Evolutionary conservation across 2,888 invertebrate genomes (phyloP).

Genomic region (Apodemia mormo): DNA sequence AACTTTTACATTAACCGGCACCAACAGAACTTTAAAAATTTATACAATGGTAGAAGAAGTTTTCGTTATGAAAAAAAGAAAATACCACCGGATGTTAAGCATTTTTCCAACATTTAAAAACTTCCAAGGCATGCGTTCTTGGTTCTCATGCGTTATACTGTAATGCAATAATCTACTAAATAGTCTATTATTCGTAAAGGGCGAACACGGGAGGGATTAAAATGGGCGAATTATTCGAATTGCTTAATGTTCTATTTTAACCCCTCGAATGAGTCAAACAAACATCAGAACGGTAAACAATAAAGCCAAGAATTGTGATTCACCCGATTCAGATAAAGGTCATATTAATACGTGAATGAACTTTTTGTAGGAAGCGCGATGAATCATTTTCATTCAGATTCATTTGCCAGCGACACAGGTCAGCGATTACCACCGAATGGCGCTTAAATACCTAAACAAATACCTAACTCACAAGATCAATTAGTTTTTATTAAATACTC

Average conservation of each 20-base stretch:
- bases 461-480: not conserved
- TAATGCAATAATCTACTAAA: no score
- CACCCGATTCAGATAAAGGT: conserved; percentile 40
- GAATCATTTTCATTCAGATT: conserved; percentile 35
- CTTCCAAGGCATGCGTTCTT: no score
- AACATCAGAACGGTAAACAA: conserved; percentile 41
- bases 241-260: conserved; percentile 5
- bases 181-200: no score
- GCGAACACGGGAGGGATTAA: no score
- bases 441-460: conserved; percentile 5
- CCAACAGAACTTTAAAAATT: no score
- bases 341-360: conserved; percentile 37
- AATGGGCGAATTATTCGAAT: not conserved
- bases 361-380: conserved; percentile 31
- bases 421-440: not conserved
- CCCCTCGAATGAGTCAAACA: conserved; percentile 40
- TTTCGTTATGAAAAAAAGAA: no score
- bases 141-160: no score
- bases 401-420: conserved; percentile 16
- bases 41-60: no score
- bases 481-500: no score
- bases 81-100: no score
- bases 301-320: conserved; percentile 36
- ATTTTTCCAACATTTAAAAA: no score
- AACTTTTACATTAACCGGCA: no score